These are phyloP conservation scores for Chorisops tibialis DNA, from an alignment of 2,888 invertebrate species.

Conservation along the genomic window DNA sequence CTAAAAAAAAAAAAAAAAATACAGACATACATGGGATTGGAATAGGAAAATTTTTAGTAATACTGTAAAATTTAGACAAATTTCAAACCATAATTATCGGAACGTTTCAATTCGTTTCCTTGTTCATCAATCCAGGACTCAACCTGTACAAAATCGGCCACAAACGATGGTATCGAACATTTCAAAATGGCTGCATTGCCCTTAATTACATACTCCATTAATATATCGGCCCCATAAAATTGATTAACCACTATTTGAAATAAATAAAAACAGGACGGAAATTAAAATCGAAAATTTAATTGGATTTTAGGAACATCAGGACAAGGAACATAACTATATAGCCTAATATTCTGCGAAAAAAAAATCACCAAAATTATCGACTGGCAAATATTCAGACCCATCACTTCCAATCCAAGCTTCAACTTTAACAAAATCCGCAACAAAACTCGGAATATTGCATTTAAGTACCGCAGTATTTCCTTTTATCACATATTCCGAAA, in stretches of 20 bases:
- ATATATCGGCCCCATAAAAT: slow-evolving; percentile 67
- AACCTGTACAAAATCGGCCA: slow-evolving; percentile 68
- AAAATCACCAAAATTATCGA: slow-evolving; percentile 68
- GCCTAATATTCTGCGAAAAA: too few species aligned
- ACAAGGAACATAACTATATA: background rate
- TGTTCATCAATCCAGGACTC: slow-evolving; percentile 69
- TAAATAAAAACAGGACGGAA: slow-evolving; percentile 11
- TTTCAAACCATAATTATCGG: slow-evolving; percentile 55
- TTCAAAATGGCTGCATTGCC: slow-evolving; percentile 70
- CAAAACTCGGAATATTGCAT: slow-evolving; percentile 87
- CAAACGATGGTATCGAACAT: slow-evolving; percentile 72
- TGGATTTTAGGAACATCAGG: background rate
- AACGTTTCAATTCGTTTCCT: slow-evolving; percentile 55
- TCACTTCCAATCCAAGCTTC: slow-evolving; percentile 73
- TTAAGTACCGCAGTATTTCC: slow-evolving; percentile 84
- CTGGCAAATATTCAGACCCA: slow-evolving; percentile 67
- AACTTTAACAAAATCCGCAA: slow-evolving; percentile 86
- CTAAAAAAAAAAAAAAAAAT: too few species aligned
- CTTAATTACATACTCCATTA: slow-evolving; percentile 70
- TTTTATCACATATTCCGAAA: slow-evolving; percentile 84
- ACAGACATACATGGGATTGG: background rate
- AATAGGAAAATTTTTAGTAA: background rate
- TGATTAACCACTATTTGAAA: slow-evolving; percentile 63
- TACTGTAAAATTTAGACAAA: background rate
- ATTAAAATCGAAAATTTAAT: background rate